These are phyloP conservation scores for Gallinago stenura DNA, from an alignment of 2,797 vertebrate species.

Conservation along the genomic window DNA sequence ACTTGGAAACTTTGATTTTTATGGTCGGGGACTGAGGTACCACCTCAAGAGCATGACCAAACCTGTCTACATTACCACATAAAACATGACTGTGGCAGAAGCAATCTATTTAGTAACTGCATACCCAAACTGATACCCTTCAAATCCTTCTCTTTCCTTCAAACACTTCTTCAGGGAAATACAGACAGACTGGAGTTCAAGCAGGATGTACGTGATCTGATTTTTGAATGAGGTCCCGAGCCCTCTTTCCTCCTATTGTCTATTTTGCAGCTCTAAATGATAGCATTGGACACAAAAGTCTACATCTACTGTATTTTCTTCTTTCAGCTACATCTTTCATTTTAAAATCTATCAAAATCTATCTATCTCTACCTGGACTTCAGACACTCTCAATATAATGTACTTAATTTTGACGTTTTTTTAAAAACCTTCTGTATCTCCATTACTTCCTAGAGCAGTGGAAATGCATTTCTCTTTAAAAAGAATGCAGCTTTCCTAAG, in stretches of 20 bases:
- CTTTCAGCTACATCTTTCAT: neutral
- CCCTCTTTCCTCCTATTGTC: neutral
- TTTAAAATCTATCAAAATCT: neutral
- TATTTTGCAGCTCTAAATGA: neutral
- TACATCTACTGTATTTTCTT: neutral
- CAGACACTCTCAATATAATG: neutral
- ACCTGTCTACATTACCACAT: neutral
- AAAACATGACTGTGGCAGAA: neutral
- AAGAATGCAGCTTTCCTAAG: neutral
- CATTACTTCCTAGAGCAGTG: neutral
- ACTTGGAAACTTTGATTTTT: neutral
- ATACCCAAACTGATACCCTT: neutral
- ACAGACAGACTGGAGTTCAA: neutral
- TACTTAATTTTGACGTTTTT: neutral
- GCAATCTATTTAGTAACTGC: neutral
- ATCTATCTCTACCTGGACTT: neutral
- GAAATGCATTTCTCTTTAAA: neutral
- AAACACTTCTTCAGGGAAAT: neutral
- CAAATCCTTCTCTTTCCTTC: neutral
- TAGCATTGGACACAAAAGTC: neutral
- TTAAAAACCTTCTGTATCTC: neutral
- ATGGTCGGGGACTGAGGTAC: neutral
- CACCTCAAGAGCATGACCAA: neutral
- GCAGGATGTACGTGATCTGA: neutral
- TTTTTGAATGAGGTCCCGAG: neutral